These are phyloP conservation scores for Lacerta viridis DNA, from an alignment of 2,797 vertebrate genomes.

Conservation along the genomic window DNA sequence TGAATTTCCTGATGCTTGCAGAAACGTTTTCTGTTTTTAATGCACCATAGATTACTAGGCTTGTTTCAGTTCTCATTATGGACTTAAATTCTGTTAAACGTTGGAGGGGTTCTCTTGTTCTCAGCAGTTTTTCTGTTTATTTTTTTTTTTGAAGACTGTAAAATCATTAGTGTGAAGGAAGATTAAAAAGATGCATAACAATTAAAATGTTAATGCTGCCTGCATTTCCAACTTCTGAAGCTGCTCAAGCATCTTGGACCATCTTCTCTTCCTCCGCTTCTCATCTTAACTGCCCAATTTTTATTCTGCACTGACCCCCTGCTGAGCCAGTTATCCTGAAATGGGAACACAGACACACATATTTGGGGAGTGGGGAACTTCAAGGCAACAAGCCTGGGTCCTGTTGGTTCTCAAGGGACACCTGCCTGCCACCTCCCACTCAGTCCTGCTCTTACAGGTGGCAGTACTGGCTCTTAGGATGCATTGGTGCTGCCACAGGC, in stretches of 20 bases:
- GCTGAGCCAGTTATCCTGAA: conserved; percentile 76
- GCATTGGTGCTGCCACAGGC: conserved; percentile 70
- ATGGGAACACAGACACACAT: conserved; percentile 62
- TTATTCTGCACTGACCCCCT: conserved; percentile 81
- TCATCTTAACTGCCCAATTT: conserved; percentile 70
- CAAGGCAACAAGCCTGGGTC: too few relatives aligned
- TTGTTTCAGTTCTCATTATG: conserved; percentile 62
- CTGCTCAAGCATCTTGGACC: conserved; percentile 74
- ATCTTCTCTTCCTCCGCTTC: conserved; percentile 52
- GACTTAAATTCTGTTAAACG: conserved; percentile 70
- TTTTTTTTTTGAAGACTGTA: conserved; percentile 66
- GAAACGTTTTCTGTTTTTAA: conserved; percentile 26
- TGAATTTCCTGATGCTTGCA: background rate
- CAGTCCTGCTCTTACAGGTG: conserved; percentile 74
- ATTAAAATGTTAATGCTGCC: conserved; percentile 86
- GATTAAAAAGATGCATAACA: conserved; percentile 85
- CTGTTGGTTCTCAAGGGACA: conserved; percentile 72
- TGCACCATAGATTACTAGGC: conserved; percentile 54
- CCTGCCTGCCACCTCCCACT: conserved; percentile 76
- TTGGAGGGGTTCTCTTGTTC: conserved; percentile 75
- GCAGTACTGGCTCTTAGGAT: conserved; percentile 73
- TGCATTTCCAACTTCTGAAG: conserved; percentile 77
- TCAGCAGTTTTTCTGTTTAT: conserved; percentile 76
- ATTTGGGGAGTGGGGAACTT: too few relatives aligned
- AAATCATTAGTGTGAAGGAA: conserved; percentile 79